Base-by-base conservation (phyloP, 2,888 invertebrate genomes). In the Octodonta nipae region DNA sequence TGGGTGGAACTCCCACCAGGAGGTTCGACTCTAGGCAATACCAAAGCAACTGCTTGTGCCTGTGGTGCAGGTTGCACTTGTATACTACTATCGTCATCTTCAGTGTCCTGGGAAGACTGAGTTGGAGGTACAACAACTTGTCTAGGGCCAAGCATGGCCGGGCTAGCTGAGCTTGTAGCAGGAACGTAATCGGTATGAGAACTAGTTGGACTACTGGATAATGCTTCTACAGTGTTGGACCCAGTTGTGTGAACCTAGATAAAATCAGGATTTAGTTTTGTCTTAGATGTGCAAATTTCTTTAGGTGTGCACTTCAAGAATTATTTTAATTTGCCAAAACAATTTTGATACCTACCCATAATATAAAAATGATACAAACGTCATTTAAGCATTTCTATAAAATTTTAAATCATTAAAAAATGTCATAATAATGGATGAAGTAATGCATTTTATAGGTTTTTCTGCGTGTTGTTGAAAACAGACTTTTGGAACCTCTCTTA, bases 151-250 rank as follows among this genome's bases (percentile, higher is more conserved):
- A 57, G 34, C 26, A 68, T 67, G 1, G 43, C 37, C 1, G 69
- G 66, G 52, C 55, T 71, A 52, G 52, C 74, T 46, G 84, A 82
- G 14, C 84, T 84, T 2, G 84, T 84, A 0, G 84, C 83, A 1
- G 85, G 84, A 69, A 84, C 84, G 58, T 85, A 86, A 60, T 86
- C 86, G 0, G 83, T 83, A 42, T 78, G 75, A 2, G 76, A 77
- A 33, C 77, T 78, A 1, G 78, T 78, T 1, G 78, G 78, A n/a
- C 77, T 78, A 10, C 76, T 75, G 0, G 76, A 70, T 52, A 71
- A 60, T 0, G 67, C 66, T 46, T 71, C 71, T 10, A 60, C 55
- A 4, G 49, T 45, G 33, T 55, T 57, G 8, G 58, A 57, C n/a
- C 63, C 64, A 1, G 69, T 68, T 3, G 69, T 70, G 38, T 69